Evolutionary conservation across 1,140 invertebrate species (phyloP).

Genomic region (Tenebrio molitor): DNA sequence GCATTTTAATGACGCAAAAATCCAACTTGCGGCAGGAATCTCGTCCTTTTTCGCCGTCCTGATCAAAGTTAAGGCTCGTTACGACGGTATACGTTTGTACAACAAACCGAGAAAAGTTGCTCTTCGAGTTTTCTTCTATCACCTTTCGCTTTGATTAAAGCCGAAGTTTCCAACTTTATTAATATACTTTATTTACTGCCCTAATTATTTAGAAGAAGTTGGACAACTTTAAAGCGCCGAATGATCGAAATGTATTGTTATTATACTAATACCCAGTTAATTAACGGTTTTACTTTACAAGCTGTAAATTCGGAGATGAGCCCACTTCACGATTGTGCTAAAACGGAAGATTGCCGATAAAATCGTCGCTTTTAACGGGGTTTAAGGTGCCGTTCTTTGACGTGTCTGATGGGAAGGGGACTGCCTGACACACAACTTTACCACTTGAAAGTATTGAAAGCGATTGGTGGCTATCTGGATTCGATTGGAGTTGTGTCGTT

Average conservation of each 20-base stretch:
- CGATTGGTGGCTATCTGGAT: too few species aligned
- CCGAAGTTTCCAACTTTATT: constrained; percentile 1
- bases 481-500: too few species aligned
- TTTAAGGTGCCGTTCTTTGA: too few species aligned
- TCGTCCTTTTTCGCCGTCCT: background rate
- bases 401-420: too few species aligned
- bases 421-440: too few species aligned
- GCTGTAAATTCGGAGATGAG: background rate
- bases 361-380: constrained; percentile 4
- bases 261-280: constrained; percentile 27
- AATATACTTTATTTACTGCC: background rate
- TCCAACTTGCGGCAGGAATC: background rate
- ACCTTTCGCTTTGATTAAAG: constrained; percentile 27
- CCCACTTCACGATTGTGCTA: constrained; percentile 13
- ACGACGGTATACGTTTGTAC: background rate
- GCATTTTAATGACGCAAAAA: background rate
- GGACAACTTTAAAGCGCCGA: background rate
- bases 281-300: constrained; percentile 25
- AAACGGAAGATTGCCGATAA: constrained; percentile 16
- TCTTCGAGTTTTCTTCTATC: background rate
- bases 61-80: background rate
- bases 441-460: too few species aligned
- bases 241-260: background rate
- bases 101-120: constrained; percentile 1
- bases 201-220: constrained; percentile 5